Base-by-base conservation (phyloP, 53 echinoderm and acorn worm species). In the Stichopus horrens region DNA sequence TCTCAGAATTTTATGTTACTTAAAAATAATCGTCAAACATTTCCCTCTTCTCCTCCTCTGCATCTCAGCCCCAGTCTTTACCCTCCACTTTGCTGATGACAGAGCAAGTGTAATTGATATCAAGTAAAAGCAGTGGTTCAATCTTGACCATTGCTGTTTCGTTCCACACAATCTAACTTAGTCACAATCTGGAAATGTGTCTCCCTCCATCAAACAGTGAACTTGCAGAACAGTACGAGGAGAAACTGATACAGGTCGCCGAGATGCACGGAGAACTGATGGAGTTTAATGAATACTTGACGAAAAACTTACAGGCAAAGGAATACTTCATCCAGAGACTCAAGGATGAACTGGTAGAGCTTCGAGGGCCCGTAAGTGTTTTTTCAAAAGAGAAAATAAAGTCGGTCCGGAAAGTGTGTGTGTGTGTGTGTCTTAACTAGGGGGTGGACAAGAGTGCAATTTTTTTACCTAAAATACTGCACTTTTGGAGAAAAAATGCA, bases 201-300 rank as follows among this genome's bases (percentile, higher is more conserved):
- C n/a, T 11, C n/a, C 71, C 14, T 71, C 19, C 19, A 58, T 63
- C 66, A 73, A 80, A 10, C 83, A 97, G 98, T 83, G 93, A 96
- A 19, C 92, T 95, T 77, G 93, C 92, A 16, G 90, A 90, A 16
- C 89, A 95, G 51, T 98, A 98, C 88, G 94, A 98, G 83, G 89
- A 90, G 54, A 98, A 98, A 86, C 76, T 98, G 79, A 98, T 98
- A 52, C 98, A 98, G 87, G 98, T 98, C 5, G 98, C 98, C 9
- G 98, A 98, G 91, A 98, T 98, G 98, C 98, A 98, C 63, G 98
- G 98, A 7, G 98, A 98, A 67, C 85, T 98, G 90, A 98, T 98
- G 98, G 98, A 98, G 14, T 98, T 98, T 89, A 98, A 98, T 76
- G 98, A 98, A 55, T 94, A 94, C 86, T 93, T 98, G 6, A 94